These are phyloP conservation scores for Melanotaenia trifasciata DNA, from an alignment of 2,797 vertebrate species.

Conservation along the genomic window DNA sequence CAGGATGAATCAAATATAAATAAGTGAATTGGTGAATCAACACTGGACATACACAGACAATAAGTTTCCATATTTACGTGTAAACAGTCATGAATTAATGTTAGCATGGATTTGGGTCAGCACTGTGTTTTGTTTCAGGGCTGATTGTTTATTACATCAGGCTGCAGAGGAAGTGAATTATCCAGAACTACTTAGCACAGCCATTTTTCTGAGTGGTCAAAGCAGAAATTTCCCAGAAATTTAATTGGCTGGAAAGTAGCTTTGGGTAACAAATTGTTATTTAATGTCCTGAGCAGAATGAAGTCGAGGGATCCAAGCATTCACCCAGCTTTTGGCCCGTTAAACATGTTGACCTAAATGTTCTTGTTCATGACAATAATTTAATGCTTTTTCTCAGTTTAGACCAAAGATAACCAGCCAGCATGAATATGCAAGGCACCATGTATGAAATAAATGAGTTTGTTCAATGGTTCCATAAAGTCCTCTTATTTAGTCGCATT, in stretches of 20 bases:
- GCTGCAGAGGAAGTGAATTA: constrained; percentile 52
- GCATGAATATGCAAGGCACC: neutral
- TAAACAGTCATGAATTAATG: constrained; percentile 41
- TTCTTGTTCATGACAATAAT: neutral
- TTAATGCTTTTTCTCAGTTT: neutral
- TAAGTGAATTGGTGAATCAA: neutral
- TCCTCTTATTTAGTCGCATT: neutral
- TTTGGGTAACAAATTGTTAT: constrained; percentile 10
- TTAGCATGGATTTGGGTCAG: constrained; percentile 49
- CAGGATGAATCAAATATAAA: constrained; percentile 13
- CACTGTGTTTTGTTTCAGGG: constrained; percentile 18
- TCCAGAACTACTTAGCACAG: constrained; percentile 15
- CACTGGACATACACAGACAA: neutral
- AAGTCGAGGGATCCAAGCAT: constrained; percentile 1
- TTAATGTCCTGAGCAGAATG: constrained; percentile 4
- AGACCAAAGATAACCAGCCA: neutral
- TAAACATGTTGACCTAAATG: neutral
- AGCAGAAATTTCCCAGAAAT: constrained; percentile 39
- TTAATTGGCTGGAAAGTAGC: constrained; percentile 43
- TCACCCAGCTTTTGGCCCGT: neutral
- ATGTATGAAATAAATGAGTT: neutral
- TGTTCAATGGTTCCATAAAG: neutral
- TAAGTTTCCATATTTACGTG: too few relatives aligned
- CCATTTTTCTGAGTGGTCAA: constrained; percentile 44
- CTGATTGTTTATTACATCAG: constrained; percentile 42